Percentiles rank a stretch among this genome's conserved stretches.
phyloP scores from a whole-genome alignment of 2,113 vertebrate genomes.

The Gallinago paraguaiae region DNA sequence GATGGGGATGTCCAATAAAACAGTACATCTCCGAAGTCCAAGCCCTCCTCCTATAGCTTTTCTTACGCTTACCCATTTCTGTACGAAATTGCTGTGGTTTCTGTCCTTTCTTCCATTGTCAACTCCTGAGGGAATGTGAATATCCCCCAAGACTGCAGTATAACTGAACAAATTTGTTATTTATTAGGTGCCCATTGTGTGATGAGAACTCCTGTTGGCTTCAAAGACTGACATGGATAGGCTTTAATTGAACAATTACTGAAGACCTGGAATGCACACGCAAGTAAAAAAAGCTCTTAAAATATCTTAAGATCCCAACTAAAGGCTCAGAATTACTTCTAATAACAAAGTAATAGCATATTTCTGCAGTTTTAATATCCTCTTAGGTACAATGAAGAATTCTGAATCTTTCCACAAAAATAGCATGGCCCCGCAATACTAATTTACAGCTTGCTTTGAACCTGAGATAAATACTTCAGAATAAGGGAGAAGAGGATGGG shows the following conservation, averaged over 20 bases:
- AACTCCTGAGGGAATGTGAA: neutral
- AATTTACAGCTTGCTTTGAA: slow-evolving; percentile 12
- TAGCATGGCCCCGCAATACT: neutral
- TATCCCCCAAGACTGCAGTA: neutral
- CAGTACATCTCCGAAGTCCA: neutral
- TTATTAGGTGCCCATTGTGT: neutral
- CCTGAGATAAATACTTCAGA: neutral
- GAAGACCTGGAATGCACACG: neutral
- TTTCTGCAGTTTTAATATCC: neutral
- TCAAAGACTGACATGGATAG: neutral
- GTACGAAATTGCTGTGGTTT: neutral
- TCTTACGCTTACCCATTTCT: neutral
- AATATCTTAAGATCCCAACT: neutral
- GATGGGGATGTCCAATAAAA: neutral
- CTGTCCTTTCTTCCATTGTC: neutral
- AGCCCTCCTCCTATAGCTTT: neutral
- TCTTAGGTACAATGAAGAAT: neutral
- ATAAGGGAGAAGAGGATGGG: neutral
- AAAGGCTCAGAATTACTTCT: neutral
- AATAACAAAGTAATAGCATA: neutral
- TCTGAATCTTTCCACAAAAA: neutral
- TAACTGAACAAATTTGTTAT: neutral
- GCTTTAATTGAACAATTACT: neutral
- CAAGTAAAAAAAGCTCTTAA: neutral
- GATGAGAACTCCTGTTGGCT: neutral